phyloP scores from a whole-genome alignment of 2,888 invertebrate species.

The Archips crataeganus region DNA sequence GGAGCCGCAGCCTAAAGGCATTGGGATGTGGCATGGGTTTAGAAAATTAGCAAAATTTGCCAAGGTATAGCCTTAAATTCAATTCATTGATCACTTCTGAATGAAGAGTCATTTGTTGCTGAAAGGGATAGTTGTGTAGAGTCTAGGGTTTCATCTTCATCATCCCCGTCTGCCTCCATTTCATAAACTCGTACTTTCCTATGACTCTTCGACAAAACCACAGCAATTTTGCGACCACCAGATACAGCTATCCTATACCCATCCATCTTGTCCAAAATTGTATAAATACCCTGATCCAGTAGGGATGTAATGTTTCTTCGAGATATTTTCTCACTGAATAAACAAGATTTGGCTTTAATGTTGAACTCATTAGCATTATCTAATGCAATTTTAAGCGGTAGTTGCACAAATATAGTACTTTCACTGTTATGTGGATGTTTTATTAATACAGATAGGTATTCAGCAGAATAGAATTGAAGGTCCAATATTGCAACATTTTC shows the following conservation, averaged over 20 bases:
- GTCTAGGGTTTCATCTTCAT: conserved; percentile 88
- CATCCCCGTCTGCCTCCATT: conserved; percentile 97
- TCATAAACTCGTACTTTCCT: conserved; percentile 95
- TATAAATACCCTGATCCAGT: conserved; percentile 82
- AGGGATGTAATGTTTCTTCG: conserved; percentile 84
- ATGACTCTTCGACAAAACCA: conserved; percentile 92
- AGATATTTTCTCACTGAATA: conserved; percentile 75
- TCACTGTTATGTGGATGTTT: conserved; percentile 81
- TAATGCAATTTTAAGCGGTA: conserved; percentile 78
- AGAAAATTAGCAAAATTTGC: not conserved
- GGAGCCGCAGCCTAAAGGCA: no score
- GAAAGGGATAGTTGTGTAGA: conserved; percentile 70
- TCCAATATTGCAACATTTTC: conserved; percentile 86
- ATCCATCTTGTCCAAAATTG: conserved; percentile 88
- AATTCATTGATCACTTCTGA: conserved; percentile 57
- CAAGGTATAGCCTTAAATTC: not conserved
- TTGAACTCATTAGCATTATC: conserved; percentile 74
- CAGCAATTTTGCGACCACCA: conserved; percentile 93
- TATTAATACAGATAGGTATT: conserved; percentile 90
- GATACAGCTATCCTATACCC: conserved; percentile 92
- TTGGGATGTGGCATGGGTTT: no score
- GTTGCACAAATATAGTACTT: conserved; percentile 78
- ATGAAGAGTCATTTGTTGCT: conserved; percentile 52
- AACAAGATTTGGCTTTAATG: conserved; percentile 70
- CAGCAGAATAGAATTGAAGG: conserved; percentile 91